Evolutionary conservation across 2,888 invertebrate species (phyloP), one percentile per base, ranked within the genome.

Genomic region (Papilio elwesi): DNA sequence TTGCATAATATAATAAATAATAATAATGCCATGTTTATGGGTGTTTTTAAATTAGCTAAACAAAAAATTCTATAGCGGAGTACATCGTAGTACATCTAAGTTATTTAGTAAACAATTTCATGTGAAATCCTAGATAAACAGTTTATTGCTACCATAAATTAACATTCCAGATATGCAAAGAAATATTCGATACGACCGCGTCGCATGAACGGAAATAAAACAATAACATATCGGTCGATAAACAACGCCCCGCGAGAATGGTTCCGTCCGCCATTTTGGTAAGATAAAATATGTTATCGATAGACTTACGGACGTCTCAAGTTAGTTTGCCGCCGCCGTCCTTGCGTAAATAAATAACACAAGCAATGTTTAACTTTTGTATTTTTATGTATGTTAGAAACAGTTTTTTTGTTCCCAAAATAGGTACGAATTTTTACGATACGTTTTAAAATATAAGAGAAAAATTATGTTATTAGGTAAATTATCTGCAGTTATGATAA

Each of bases 211-310:
- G 52, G 49, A 55, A 53, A 62, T 63, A 16, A 70, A 70, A 70
- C 70, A 70, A 70, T 70, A 63, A 70, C 63, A 62, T 36, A 59
- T 15, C 36, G 63, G 9, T 53, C 43, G 70, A 70, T 70, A 63
- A 70, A 70, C 26, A 43, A 57, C 59, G 38, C 47, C 65, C 52
- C 26, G 26, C 48, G 16, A 13, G 26, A 26, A 26, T 13, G 9
- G 26, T 15, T 52, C 36, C 16, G 47, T 49, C 62, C 52, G 72
- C 72, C 72, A 72, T 68, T 63, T 72, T 68, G 62, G 49, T 48
- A 55, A 66, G 66, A 43, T 62, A 59, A 67, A 48, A 55, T 48
- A 43, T 15, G 49, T 66, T 67, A 71, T 71, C 71, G 62, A 67
- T 71, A 71, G 11, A 65, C 55, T 43, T 36, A 57, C 38, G 47